These are phyloP conservation scores for Phorcus lineatus DNA, from an alignment of 2,888 invertebrate genomes.

Conservation along the genomic window DNA sequence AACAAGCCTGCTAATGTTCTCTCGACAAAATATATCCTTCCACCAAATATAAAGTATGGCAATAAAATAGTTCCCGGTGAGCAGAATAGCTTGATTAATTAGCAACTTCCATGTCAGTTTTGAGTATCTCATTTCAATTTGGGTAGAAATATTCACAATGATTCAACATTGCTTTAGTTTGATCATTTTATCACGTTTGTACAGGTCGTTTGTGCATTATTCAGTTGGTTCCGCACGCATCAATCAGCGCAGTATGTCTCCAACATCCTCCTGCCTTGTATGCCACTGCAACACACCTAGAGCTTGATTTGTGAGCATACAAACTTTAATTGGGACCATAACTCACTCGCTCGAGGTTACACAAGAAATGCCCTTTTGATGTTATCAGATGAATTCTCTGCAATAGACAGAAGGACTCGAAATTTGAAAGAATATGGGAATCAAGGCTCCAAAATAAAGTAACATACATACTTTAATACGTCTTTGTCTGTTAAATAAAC, in stretches of 20 bases:
- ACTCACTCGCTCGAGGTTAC: neutral
- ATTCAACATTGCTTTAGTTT: slow-evolving; percentile 14
- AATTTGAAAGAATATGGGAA: too few species aligned
- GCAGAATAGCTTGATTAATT: slow-evolving; percentile 9
- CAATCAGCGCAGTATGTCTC: slow-evolving; percentile 5
- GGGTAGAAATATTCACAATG: slow-evolving; percentile 4
- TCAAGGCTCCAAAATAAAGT: too few species aligned
- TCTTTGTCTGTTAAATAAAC: too few species aligned
- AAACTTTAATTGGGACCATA: neutral
- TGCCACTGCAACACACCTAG: neutral
- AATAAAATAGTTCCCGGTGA: slow-evolving; percentile 7
- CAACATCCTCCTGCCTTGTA: neutral
- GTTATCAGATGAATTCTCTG: too few species aligned
- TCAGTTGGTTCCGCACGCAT: neutral
- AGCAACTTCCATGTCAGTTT: slow-evolving; percentile 21
- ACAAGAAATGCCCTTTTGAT: too few species aligned
- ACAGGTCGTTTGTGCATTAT: slow-evolving; percentile 14
- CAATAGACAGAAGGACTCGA: too few species aligned
- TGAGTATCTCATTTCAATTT: slow-evolving; percentile 21
- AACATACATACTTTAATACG: too few species aligned
- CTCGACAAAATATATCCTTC: neutral
- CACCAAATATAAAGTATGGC: neutral
- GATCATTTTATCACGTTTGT: slow-evolving; percentile 19
- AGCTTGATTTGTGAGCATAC: neutral
- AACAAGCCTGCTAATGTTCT: neutral